These are phyloP conservation scores for Phalacrocorax aristotelis DNA, from an alignment of 2,113 vertebrate genomes.

Conservation along the genomic window DNA sequence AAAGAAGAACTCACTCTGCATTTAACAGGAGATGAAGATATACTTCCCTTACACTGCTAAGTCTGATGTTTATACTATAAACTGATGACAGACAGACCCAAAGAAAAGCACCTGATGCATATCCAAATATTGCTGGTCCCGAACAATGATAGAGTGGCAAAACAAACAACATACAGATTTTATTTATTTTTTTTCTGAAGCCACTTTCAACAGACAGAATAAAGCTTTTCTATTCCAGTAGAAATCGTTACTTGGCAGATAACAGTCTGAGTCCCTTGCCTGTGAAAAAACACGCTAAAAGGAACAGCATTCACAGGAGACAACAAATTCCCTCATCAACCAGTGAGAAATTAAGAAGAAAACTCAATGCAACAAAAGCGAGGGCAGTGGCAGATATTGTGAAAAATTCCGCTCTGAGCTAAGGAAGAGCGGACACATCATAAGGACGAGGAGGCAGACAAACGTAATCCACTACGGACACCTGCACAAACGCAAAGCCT, in stretches of 20 bases:
- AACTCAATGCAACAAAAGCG: neutral
- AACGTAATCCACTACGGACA: neutral
- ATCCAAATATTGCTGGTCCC: neutral
- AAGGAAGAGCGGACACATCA: neutral
- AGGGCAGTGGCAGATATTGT: neutral
- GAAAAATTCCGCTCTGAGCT: neutral
- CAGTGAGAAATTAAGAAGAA: neutral
- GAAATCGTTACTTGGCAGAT: neutral
- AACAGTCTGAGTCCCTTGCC: neutral
- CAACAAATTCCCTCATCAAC: neutral
- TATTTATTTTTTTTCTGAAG: neutral
- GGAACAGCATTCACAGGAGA: neutral
- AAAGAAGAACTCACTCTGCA: neutral
- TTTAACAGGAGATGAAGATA: neutral
- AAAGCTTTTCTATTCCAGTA: neutral
- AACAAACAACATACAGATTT: neutral
- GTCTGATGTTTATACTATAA: neutral
- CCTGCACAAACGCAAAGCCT: neutral
- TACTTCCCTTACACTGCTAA: rapidly evolving
- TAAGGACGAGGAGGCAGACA: neutral
- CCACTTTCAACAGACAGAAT: neutral
- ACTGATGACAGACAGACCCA: neutral
- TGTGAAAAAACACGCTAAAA: neutral
- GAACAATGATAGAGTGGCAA: neutral
- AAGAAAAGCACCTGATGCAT: neutral